These are phyloP conservation scores for Parascotia fuliginaria DNA, from an alignment of 2,888 invertebrate genomes.

Conservation along the genomic window DNA sequence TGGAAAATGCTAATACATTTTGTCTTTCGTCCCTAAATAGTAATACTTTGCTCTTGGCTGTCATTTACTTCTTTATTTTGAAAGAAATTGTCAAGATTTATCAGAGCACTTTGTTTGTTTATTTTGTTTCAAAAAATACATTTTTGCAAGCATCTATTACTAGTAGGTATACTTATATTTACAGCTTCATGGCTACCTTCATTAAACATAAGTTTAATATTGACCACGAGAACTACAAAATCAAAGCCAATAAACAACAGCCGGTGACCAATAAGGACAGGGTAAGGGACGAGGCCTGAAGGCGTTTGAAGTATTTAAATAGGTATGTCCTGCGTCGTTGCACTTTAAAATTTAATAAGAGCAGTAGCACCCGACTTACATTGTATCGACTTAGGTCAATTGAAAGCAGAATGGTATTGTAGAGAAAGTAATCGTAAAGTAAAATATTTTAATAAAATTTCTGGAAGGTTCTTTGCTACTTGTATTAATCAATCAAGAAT, in stretches of 20 bases:
- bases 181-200: neutral
- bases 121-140: neutral
- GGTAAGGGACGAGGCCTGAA: conserved; percentile 57
- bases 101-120: neutral
- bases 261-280: conserved; percentile 50
- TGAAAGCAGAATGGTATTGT: neutral
- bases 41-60: neutral
- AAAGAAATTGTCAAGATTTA: neutral
- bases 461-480: no score
- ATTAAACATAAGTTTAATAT: neutral
- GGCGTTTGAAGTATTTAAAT: conserved; percentile 71
- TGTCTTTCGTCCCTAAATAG: conserved; percentile 1
- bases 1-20: conserved; percentile 17
- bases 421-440: no score
- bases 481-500: no score
- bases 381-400: neutral
- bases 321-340: conserved; percentile 52
- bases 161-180: neutral
- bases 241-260: conserved; percentile 30
- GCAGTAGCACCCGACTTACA: conserved; percentile 13
- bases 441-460: no score
- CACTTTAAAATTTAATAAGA: conserved; percentile 77
- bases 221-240: conserved; percentile 10
- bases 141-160: no score
- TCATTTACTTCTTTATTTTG: neutral